Base-by-base conservation (phyloP, 2,797 vertebrate genomes). In the Pangasius krempfi region DNA sequence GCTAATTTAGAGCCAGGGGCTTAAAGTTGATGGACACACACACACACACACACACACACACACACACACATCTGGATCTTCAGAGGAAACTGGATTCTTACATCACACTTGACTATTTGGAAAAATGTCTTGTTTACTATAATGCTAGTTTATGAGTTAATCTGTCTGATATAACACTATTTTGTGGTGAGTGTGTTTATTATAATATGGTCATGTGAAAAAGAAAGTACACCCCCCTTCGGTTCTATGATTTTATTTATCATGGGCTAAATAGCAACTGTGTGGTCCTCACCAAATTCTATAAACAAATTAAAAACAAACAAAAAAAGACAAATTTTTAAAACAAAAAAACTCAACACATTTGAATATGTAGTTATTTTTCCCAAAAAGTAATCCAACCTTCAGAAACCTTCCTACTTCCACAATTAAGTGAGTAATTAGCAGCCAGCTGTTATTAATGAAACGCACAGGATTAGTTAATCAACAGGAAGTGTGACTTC, bases 1-100 rank as follows among this genome's bases (percentile, higher is more conserved):
- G 64, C 64, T 58, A 82, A 87, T 87, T 87, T 82, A 60, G 64
- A 93, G 91, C 93, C 88, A 18, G 72, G 90, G 90, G 89, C 87
- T 86, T 88, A 92, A 90, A 93, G 40, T 75, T 75, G 33, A 86
- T 84, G 60, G 81, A 84, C 60, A 83, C 27, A 47, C 40, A 27
- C 33, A 60, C 13, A 79, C 14, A 30, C 50, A 79, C 47, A 81
- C 54, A 79, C 52, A 56, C n/a, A 80, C n/a, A 56, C 76, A 58
- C 30, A 82, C 52, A 58, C 80, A 64, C 58, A 64, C 58, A 82
- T 33, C 50, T 56, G 76, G n/a, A 79, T 58, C 52, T 22, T 58
- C 30, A 37, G 10, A 80, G 40, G 80, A 66, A 82, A 44, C 56
- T 82, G 37, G 56, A 62, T 82, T 44, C 37, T 62, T 37, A 82